These are phyloP conservation scores for Eufriesea mexicana DNA, from an alignment of 1,140 invertebrate species.

Conservation along the genomic window DNA sequence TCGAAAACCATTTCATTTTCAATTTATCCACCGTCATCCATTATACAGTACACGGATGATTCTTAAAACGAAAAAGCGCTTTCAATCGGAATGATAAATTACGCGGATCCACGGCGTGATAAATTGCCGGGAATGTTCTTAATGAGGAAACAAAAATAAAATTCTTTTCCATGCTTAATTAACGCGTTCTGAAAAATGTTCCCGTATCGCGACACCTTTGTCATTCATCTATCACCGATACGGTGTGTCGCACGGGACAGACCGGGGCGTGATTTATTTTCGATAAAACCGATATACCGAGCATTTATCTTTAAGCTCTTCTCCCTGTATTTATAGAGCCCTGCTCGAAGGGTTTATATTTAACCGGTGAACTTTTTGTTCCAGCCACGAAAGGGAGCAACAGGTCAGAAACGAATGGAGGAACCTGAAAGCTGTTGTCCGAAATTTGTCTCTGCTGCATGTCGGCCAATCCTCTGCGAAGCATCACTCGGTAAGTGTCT, in stretches of 20 bases:
- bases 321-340: not conserved
- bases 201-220: not conserved
- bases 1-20: constrained; percentile 50
- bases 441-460: constrained; percentile 71
- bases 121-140: constrained; percentile 1
- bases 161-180: constrained; percentile 10
- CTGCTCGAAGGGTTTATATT: constrained; percentile 5
- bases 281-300: not conserved
- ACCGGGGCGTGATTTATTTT: not conserved
- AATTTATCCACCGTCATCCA: constrained; percentile 25
- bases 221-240: not conserved
- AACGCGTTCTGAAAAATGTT: not conserved
- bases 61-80: constrained; percentile 4
- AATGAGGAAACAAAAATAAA: constrained; percentile 9
- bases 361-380: constrained; percentile 48
- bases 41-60: constrained; percentile 17
- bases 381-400: constrained; percentile 68
- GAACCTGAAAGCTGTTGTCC: constrained; percentile 68
- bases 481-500: constrained; percentile 54
- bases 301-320: not conserved
- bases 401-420: constrained; percentile 73
- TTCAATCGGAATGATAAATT: constrained; percentile 19
- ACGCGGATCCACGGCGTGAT: not conserved
- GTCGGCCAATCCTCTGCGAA: constrained; percentile 44
- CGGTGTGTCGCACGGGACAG: not conserved